These are phyloP conservation scores for Dolichomitus sp. DNA, from an alignment of 2,888 invertebrate genomes.

Conservation along the genomic window DNA sequence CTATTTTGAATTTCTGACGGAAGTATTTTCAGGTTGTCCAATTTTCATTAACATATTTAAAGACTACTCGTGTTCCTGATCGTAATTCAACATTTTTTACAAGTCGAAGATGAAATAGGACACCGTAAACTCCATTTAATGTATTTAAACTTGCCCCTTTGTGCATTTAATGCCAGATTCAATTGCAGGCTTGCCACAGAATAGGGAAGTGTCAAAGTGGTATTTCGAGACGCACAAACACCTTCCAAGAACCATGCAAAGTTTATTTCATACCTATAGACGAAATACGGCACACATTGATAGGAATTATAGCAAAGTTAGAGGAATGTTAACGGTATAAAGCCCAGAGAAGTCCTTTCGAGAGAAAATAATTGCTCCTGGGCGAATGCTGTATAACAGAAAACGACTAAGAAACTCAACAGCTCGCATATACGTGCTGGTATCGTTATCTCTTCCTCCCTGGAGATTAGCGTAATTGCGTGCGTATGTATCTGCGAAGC, in stretches of 20 bases:
- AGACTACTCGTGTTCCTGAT: background rate
- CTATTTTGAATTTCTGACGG: background rate
- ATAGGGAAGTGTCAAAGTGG: constrained; percentile 5
- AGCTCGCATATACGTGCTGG: constrained; percentile 40
- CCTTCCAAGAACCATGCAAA: background rate
- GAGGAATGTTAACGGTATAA: constrained; percentile 57
- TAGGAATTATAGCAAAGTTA: constrained; percentile 32
- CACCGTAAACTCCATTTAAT: background rate
- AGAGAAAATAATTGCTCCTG: constrained; percentile 57
- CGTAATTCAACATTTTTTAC: background rate
- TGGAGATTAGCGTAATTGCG: constrained; percentile 64
- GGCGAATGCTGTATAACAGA: constrained; percentile 38
- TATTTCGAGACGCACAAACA: background rate
- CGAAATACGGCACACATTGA: constrained; percentile 19
- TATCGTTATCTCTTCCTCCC: constrained; percentile 60
- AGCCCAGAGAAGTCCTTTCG: constrained; percentile 34
- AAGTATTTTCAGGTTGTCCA: background rate
- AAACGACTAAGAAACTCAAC: constrained; percentile 34
- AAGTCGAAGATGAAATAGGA: background rate
- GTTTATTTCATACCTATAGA: background rate
- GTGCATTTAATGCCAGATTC: background rate
- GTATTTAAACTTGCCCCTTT: background rate
- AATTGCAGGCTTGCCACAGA: constrained; percentile 1
- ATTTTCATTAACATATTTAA: background rate
- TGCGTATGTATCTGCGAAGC: constrained; percentile 49